These are phyloP conservation scores for Carollia perspicillata DNA, from an alignment of 2,113 vertebrate genomes.

Conservation along the genomic window DNA sequence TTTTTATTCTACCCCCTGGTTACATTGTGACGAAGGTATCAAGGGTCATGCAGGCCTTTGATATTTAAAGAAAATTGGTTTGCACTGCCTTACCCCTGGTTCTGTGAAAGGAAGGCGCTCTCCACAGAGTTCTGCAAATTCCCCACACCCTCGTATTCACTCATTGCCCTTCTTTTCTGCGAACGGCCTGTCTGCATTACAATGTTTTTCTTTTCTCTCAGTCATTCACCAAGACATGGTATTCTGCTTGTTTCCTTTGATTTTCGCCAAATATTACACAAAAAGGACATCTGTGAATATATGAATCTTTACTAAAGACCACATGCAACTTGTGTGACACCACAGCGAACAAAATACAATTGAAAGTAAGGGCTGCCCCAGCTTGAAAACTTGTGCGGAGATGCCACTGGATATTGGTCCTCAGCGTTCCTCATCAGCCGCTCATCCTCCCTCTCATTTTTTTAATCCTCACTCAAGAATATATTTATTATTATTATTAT, in stretches of 20 bases:
- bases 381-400: background rate
- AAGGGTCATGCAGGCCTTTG: constrained; percentile 58
- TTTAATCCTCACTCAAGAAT: too few species aligned
- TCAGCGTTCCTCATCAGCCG: background rate
- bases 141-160: background rate
- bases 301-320: background rate
- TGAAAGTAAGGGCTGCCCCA: background rate
- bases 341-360: background rate
- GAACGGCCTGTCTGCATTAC: background rate
- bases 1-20: constrained; percentile 43
- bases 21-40: constrained; percentile 27
- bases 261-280: background rate
- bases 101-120: background rate
- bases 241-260: background rate
- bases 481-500: too few species aligned
- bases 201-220: background rate
- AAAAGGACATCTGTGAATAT: background rate
- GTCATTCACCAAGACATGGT: background rate
- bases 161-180: background rate
- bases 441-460: background rate
- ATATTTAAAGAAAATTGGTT: constrained; percentile 72
- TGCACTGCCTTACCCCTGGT: constrained; percentile 48
- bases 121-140: constrained; percentile 20
- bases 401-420: background rate
- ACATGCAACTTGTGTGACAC: background rate